phyloP scores from a whole-genome alignment of 2,113 vertebrate genomes.

The Macrotus californicus region DNA sequence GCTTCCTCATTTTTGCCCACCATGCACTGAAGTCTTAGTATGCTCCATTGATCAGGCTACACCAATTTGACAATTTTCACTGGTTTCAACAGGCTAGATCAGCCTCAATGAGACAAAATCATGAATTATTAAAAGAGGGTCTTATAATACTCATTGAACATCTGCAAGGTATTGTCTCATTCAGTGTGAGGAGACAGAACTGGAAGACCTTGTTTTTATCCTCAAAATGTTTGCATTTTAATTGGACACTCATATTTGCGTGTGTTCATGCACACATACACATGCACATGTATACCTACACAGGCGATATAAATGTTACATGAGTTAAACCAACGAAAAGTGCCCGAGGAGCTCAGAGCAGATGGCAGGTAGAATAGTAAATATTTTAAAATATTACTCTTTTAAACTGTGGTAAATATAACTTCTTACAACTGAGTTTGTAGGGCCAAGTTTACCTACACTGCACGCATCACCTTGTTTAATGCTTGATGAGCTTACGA shows the following conservation, averaged over 20 bases:
- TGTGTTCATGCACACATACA: background rate
- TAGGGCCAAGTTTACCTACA: background rate
- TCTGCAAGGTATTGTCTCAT: background rate
- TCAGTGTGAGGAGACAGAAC: background rate
- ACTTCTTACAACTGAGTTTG: background rate
- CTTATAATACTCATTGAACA: background rate
- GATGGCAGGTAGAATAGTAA: background rate
- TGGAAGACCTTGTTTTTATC: background rate
- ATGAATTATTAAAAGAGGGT: background rate
- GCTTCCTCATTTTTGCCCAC: background rate
- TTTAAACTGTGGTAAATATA: background rate
- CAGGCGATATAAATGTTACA: background rate
- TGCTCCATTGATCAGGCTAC: background rate
- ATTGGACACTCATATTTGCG: background rate
- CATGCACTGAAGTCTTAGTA: background rate
- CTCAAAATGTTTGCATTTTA: background rate
- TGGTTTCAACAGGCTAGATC: background rate
- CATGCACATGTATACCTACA: too few relatives aligned
- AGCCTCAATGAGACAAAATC: background rate
- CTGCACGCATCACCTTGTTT: background rate
- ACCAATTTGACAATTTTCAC: background rate
- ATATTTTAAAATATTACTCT: background rate
- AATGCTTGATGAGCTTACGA: background rate
- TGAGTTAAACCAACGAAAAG: background rate
- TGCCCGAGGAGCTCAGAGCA: background rate